Percentiles rank a stretch among this genome's conserved stretches.
phyloP scores from a whole-genome alignment of 2,797 vertebrate genomes.

The Synaphobranchus kaupii region DNA sequence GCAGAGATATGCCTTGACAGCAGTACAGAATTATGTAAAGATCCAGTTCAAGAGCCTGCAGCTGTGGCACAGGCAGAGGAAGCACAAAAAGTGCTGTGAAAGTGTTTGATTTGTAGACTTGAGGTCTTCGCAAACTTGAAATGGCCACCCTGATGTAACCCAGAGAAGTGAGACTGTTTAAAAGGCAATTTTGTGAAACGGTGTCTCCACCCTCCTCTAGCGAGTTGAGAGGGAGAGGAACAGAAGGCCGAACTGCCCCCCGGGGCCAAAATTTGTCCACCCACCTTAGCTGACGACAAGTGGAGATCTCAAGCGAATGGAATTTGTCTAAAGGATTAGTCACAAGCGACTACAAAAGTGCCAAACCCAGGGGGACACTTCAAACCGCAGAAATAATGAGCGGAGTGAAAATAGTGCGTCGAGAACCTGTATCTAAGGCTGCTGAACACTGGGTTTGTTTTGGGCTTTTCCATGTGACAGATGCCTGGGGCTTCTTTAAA shows the following conservation, averaged over 20 bases:
- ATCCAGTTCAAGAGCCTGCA: not conserved
- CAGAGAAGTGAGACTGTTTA: slow-evolving; percentile 1
- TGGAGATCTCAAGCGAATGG: slow-evolving; percentile 33
- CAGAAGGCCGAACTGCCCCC: not conserved
- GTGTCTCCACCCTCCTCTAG: not conserved
- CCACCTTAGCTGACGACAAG: slow-evolving; percentile 34
- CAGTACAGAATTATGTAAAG: slow-evolving; percentile 26
- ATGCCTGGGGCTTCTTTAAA: not conserved
- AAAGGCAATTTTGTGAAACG: slow-evolving; percentile 28
- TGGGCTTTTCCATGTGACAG: slow-evolving; percentile 4
- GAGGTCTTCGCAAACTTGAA: slow-evolving; percentile 8
- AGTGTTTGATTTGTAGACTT: slow-evolving; percentile 14
- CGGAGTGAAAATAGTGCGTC: not conserved
- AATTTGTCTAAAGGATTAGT: slow-evolving; percentile 25
- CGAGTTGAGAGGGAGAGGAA: slow-evolving; percentile 2
- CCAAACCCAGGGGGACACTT: slow-evolving; percentile 10
- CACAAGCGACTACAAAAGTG: slow-evolving; percentile 23
- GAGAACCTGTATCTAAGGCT: not conserved
- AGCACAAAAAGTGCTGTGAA: slow-evolving; percentile 9
- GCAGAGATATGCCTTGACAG: slow-evolving; percentile 15
- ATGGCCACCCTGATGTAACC: slow-evolving; percentile 8
- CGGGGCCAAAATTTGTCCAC: not conserved
- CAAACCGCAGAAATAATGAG: slow-evolving; percentile 27
- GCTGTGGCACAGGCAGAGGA: not conserved
- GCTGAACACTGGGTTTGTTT: slow-evolving; percentile 7